Evolutionary conservation across 1,140 invertebrate species (phyloP).

Genomic region (Pissodes strobi): DNA sequence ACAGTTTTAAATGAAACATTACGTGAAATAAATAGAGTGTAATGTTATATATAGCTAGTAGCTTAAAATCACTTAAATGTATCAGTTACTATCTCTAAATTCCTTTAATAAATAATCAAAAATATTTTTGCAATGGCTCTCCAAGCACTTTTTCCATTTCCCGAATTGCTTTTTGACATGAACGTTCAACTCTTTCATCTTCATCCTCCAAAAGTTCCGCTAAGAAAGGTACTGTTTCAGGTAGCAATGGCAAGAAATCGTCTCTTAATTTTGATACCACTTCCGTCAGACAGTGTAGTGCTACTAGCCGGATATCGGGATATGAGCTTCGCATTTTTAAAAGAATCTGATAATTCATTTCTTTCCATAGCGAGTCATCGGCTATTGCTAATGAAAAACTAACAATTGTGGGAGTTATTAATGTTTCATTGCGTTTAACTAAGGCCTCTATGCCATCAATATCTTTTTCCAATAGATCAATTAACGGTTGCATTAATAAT

Average conservation of each 20-base stretch:
- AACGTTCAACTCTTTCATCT: conserved; percentile 74
- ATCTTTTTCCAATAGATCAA: conserved; percentile 87
- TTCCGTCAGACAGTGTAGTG: conserved; percentile 68
- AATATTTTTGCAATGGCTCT: conserved; percentile 83
- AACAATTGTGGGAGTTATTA: conserved; percentile 77
- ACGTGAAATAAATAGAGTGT: no score
- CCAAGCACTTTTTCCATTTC: conserved; percentile 81
- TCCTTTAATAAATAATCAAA: conserved; percentile 59
- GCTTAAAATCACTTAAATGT: no score
- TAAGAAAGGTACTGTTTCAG: conserved; percentile 83
- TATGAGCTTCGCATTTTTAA: conserved; percentile 82
- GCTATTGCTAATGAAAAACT: conserved; percentile 79
- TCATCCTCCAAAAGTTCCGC: conserved; percentile 85
- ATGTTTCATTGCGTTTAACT: conserved; percentile 63
- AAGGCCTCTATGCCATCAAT: conserved; percentile 66
- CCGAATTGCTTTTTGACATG: conserved; percentile 72
- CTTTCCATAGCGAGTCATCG: conserved; percentile 87
- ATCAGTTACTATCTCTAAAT: no score
- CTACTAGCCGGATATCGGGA: conserved; percentile 64
- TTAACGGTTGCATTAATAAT: conserved; percentile 79
- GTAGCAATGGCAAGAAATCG: conserved; percentile 78
- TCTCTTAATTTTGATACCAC: conserved; percentile 78
- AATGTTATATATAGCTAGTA: no score
- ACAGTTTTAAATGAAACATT: no score
- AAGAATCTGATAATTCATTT: conserved; percentile 85